Evolutionary conservation across 2,888 invertebrate species (phyloP).

Genomic region (Gastracanthus pulcherrimus): DNA sequence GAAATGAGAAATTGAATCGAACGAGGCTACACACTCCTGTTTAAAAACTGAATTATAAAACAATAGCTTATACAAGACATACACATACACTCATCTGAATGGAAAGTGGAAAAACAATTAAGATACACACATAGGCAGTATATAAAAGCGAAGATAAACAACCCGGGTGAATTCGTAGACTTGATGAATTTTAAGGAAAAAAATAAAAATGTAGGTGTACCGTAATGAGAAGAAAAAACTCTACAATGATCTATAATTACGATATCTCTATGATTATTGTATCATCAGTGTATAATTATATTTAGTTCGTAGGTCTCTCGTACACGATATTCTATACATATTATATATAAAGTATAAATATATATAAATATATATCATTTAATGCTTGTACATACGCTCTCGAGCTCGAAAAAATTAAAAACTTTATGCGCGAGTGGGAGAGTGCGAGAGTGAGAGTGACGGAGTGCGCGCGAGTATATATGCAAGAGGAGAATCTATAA

Average conservation of each 20-base stretch:
- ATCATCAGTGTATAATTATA: conserved; percentile 76
- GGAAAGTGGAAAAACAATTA: neutral
- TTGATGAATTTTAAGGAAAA: conserved; percentile 53
- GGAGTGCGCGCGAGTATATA: conserved; percentile 51
- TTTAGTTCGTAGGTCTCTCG: conserved; percentile 73
- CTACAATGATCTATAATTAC: conserved; percentile 70
- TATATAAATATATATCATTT: conserved; percentile 67
- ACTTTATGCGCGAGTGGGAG: conserved; percentile 67
- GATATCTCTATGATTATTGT: conserved; percentile 70
- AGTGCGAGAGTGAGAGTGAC: conserved; percentile 51
- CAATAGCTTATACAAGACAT: neutral
- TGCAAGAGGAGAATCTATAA: conserved; percentile 72
- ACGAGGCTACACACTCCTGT: neutral
- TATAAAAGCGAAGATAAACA: conserved; percentile 54
- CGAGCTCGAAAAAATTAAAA: conserved; percentile 76
- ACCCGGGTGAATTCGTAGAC: conserved; percentile 70
- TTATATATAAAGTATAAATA: conserved; percentile 58
- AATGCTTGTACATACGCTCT: conserved; percentile 77
- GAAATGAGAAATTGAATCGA: neutral
- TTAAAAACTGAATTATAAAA: neutral
- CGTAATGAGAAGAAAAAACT: conserved; percentile 59
- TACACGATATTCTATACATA: conserved; percentile 62
- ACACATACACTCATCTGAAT: conserved; percentile 6
- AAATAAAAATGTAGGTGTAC: conserved; percentile 68
- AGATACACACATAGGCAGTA: conserved; percentile 27